Evolutionary conservation across 2,797 vertebrate genomes (phyloP), one percentile per base, ranked within the genome.

Genomic region (Notolepis coatsorum): DNA sequence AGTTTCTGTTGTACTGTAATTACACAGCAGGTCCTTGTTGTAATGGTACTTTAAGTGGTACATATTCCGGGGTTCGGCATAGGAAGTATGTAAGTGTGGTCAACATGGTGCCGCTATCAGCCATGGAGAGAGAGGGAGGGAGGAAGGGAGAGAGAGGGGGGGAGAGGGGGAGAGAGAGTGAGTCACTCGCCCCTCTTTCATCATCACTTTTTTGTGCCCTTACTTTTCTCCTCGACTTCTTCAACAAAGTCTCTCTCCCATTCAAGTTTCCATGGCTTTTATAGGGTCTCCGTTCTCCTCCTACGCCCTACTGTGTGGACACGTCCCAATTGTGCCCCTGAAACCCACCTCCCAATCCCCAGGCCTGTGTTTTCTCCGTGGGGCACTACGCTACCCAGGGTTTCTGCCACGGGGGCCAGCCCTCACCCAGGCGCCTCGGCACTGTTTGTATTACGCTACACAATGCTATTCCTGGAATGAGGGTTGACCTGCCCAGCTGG

Each of bases 381-480:
- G 23, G 12, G 55, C 6, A 6, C 9, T 3, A 9, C 21, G 20
- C 37, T 24, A 33, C 66, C 38, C 24, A 61, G 50, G 30, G 39
- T n/a, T 6, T 23, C 24, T 48, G 25, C 52, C 41, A 25, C 30
- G n/a, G 27, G 23, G 42, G n/a, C 25, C 28, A 41, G 41, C 45
- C n/a, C 46, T 52, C 41, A 28, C 52, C 56, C 47, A 52, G 20
- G 28, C 48, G 56, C n/a, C n/a, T n/a, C n/a, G 28, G 31, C 4
- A 47, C 7, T 8, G 38, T 77, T 68, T 76, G 38, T 77, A 57
- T 71, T 42, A 50, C 24, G 37, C 23, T 41, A 28, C 35, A 27
- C n/a, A 56, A 20, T 74, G 48, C 59, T 70, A 67, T 82, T 83
- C 58, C 56, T 77, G 58, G 76, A 84, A 85, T 79, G 81, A 78